Evolutionary conservation across 2,888 invertebrate species (phyloP), one percentile per base, ranked within the genome.

Genomic region (Melinaea menophilus): DNA sequence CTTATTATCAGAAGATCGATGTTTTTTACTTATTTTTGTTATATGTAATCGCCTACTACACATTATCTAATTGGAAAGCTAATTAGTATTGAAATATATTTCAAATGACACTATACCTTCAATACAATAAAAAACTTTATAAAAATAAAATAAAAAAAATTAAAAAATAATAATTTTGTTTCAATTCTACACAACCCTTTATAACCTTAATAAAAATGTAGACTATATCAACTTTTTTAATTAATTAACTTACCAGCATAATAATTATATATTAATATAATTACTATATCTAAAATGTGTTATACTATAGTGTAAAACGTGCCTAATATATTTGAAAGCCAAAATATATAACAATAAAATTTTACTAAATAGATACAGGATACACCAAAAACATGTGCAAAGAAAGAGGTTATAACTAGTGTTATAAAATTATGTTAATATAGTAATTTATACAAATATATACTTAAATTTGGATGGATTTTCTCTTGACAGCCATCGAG

Each of bases 81-180:
- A 81, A 79, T 82, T 81, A 83, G 82, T 84, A 78, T 83, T 84
- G 79, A 84, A 85, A 81, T 85, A 86, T 85, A 81, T 82, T 85
- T 83, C 79, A 86, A 88, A 85, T 85, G 84, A 88, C 88, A 89
- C 86, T 86, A 85, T 85, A 88, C 85, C 85, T 89, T 88, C 82
- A 84, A 88, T 84, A 87, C 85, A 85, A 86, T 88, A 82, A 88
- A 90, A 22, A 86, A 84, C 80, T 87, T 88, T 88, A 87, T 87
- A 85, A 88, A 87, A 87, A 84, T 76, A 77, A 72, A 80, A 77
- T 82, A 86, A 86, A 84, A 86, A 80, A 74, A 80, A 74, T 72
- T 75, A 83, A 85, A 67, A 65, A 63, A 65, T 12, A 11, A 46
- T 56, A 59, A 12, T 55, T 59, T 71, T 72, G 82, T 87, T 81